Evolutionary conservation across 2,113 vertebrate species (phyloP), one percentile per base, ranked within the genome.

Genomic region (Australoheros scitulus): DNA sequence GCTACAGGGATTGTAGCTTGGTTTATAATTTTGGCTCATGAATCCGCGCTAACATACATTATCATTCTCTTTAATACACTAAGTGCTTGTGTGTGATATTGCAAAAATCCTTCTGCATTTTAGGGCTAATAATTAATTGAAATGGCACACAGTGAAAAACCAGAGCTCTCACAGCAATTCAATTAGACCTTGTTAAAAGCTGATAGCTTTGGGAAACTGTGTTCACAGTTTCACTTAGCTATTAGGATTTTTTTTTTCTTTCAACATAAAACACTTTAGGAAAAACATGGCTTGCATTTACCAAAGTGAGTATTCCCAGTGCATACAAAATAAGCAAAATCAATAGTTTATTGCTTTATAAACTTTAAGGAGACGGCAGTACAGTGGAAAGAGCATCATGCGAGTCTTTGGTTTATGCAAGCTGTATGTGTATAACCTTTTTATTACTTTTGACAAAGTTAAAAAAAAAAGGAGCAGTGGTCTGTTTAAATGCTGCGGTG

Each of bases 51-150:
- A 90, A 89, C 86, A 86, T 91, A 93, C 93, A 93, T 93, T 95
- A 94, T 95, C 91, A 92, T 94, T 95, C 89, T 91, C 87, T 93
- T 94, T 94, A 96, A 95, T 94, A 90, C 90, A 85, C 91, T 95
- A 94, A 95, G 94, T 95, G 94, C 85, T 91, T 93, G 90, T 88
- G 92, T 94, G 93, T 88, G 92, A 96, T 93, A 94, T 92, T 93
- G 87, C 77, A 89, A 88, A 94, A 95, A 95, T 94, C 92, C 85
- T 91, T 92, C 91, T 91, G 91, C 91, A 94, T 95, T 95, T 94
- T 91, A 91, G 90, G 90, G 83, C 91, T 93, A 95, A 96, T 95
- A 91, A 95, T 96, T 95, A 95, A 96, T 95, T 95, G 94, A 94
- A 96, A 94, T 91, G 91, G 93, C 89, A 93, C 93, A 94, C 90